phyloP scores from a whole-genome alignment of 2,888 invertebrate genomes.

The Hypercompe scribonia region DNA sequence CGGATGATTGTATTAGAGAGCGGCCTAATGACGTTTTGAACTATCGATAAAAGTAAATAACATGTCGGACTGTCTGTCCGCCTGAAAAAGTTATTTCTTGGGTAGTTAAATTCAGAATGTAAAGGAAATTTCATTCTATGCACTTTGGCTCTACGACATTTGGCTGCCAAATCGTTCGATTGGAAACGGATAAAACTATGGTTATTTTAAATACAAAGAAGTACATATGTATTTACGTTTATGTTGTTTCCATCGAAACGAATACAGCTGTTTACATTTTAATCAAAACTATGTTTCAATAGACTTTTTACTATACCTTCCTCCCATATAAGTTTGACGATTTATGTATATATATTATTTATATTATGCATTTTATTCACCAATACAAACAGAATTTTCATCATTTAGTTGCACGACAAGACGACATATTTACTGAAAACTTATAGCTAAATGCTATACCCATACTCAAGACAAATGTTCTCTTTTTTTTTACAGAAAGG shows the following conservation, averaged over 20 bases:
- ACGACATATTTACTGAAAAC: too few species aligned
- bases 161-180: slow-evolving; percentile 5
- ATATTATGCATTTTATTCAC: too few species aligned
- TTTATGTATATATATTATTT: too few species aligned
- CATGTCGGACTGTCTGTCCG: slow-evolving; percentile 20
- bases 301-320: not conserved
- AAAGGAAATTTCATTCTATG: slow-evolving; percentile 13
- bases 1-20: slow-evolving; percentile 47
- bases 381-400: too few species aligned
- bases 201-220: not conserved
- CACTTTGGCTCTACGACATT: slow-evolving; percentile 6
- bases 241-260: not conserved
- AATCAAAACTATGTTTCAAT: not conserved
- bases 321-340: too few species aligned
- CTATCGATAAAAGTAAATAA: slow-evolving; percentile 35
- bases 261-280: not conserved
- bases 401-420: too few species aligned
- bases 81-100: slow-evolving; percentile 19
- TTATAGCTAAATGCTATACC: too few species aligned
- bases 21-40: slow-evolving; percentile 39
- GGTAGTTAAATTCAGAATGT: not conserved
- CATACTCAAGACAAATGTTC: too few species aligned
- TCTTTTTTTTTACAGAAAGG: too few species aligned
- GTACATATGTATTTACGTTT: not conserved
- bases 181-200: slow-evolving; percentile 14